These are phyloP conservation scores for Drosophila nigritarsus DNA, from an alignment of 2,888 invertebrate species.

Conservation along the genomic window DNA sequence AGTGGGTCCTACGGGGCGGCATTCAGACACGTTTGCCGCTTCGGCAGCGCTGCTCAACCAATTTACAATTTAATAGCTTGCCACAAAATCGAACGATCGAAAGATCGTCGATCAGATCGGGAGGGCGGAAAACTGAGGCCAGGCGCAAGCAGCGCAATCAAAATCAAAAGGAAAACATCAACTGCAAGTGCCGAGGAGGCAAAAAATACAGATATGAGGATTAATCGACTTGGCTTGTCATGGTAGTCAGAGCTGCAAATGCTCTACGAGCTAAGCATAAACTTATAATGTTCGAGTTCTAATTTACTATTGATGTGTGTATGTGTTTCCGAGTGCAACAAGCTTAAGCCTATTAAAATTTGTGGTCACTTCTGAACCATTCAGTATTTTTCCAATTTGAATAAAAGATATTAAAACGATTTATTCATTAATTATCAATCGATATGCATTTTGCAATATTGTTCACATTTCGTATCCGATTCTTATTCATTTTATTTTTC, in stretches of 20 bases:
- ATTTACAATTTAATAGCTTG: constrained; percentile 80
- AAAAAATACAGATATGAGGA: not conserved
- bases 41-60: constrained; percentile 72
- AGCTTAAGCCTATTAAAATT: not conserved
- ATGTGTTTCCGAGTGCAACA: not conserved
- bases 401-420: not conserved
- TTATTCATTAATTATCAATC: not conserved
- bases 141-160: constrained; percentile 5
- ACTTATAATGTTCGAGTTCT: not conserved
- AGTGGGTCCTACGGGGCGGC: constrained; percentile 46
- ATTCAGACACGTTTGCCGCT: constrained; percentile 76
- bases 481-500: not conserved
- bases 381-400: not conserved
- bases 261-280: not conserved
- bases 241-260: not conserved
- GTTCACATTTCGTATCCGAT: not conserved
- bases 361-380: not conserved
- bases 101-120: constrained; percentile 20
- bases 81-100: constrained; percentile 77
- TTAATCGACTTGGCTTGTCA: not conserved
- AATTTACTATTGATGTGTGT: not conserved
- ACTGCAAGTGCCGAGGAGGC: not conserved
- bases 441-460: not conserved
- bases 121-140: not conserved
- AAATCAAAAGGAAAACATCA: constrained; percentile 2